Base-by-base conservation (phyloP, 2,113 vertebrate genomes). In the Cygnus atratus region DNA sequence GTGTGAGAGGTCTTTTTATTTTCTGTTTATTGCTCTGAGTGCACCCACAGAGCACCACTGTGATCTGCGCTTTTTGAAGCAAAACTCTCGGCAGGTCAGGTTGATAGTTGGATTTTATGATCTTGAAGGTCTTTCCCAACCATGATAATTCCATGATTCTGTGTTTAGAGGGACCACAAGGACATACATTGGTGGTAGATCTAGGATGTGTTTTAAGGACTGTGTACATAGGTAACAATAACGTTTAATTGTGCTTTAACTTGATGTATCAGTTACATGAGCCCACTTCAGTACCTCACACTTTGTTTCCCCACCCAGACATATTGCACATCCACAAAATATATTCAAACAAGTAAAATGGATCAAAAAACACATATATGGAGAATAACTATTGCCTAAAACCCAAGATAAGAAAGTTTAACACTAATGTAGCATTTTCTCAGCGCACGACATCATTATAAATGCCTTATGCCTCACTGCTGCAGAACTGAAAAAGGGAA, bases 61-160 rank as follows among this genome's bases (percentile, higher is more conserved):
- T 87, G 63, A 55, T 77, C 82, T 71, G n/a, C 67, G 55, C 43
- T 66, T 92, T 88, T 73, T 90, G 79, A 95, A 95, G 82, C 63
- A 93, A 92, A 93, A 71, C 92, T n/a, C 50, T 26, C 29, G 67
- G 83, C 20, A 48, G 62, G 7, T 65, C 39, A 41, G 17, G 8
- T 65, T 29, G 39, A 20, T 29, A 18, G 17, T 41, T 65, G 62
- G 26, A 41, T 39, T 41, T 41, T 39, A 65, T 41, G 26, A 65
- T 41, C 18, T 65, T 65, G 62, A 41, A 65, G 39, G 26, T 41
- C 41, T 65, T 41, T 65, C 29, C 62, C 17, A 41, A 29, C 26
- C 62, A 18, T 20, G 26, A 65, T 29, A 17, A 41, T 18, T 63
- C 35, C 35, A 18, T 63, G 62, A 29, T 41, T 65, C 37, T 20